phyloP scores from a whole-genome alignment of 2,797 vertebrate species.

The Hippopotamyrus pictus region DNA sequence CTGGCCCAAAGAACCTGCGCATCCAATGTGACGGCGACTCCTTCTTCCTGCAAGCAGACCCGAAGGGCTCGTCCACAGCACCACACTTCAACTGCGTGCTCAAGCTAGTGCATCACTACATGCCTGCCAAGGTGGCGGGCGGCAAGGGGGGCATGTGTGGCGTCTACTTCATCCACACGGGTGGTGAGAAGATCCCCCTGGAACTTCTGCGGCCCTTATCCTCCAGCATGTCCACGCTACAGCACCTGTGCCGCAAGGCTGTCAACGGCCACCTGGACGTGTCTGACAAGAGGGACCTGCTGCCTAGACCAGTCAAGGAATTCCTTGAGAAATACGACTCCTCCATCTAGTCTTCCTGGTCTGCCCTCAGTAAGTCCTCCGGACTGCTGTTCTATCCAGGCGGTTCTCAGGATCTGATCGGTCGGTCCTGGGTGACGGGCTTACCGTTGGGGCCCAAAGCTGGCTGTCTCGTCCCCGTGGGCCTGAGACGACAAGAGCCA shows the following conservation, averaged over 20 bases:
- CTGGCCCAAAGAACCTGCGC: slow-evolving; percentile 89
- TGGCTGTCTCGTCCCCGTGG: background rate
- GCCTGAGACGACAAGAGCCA: background rate
- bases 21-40: slow-evolving; percentile 79
- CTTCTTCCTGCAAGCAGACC: slow-evolving; percentile 88
- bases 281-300: slow-evolving; percentile 74
- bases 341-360: slow-evolving; percentile 62
- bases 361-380: background rate
- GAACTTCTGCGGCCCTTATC: slow-evolving; percentile 78
- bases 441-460: background rate
- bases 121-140: slow-evolving; percentile 58
- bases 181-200: slow-evolving; percentile 83
- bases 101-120: slow-evolving; percentile 88
- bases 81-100: slow-evolving; percentile 91
- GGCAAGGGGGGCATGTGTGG: slow-evolving; percentile 44
- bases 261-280: slow-evolving; percentile 85
- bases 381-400: background rate
- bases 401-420: background rate
- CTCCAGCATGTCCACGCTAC: slow-evolving; percentile 75
- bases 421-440: background rate
- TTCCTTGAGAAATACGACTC: slow-evolving; percentile 89
- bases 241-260: slow-evolving; percentile 91
- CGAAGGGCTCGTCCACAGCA: slow-evolving; percentile 74
- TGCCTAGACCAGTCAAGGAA: slow-evolving; percentile 80
- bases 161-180: slow-evolving; percentile 83